These are phyloP conservation scores for Lepidochrysops patricia DNA, from an alignment of 2,888 invertebrate genomes.

Conservation along the genomic window DNA sequence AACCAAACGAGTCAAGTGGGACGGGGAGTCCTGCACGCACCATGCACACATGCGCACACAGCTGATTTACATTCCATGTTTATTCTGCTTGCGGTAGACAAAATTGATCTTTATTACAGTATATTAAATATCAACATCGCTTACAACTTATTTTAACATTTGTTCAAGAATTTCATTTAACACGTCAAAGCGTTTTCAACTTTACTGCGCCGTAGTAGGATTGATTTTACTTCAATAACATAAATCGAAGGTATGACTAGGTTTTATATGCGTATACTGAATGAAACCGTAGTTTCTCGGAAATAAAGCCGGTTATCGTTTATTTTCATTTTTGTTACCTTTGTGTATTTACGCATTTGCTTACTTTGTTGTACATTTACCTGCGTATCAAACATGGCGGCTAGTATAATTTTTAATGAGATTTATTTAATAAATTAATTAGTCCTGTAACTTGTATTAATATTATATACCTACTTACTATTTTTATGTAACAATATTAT, in stretches of 20 bases:
- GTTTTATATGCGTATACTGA: slow-evolving; percentile 4
- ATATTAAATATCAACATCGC: background rate
- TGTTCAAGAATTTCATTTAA: slow-evolving; percentile 1
- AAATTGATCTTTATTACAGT: background rate
- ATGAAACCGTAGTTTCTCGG: slow-evolving; percentile 4
- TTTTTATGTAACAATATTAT: too few relatives aligned
- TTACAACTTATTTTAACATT: background rate
- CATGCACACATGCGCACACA: slow-evolving; percentile 33
- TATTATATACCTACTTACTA: too few relatives aligned
- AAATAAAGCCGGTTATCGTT: background rate
- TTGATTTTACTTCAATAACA: background rate
- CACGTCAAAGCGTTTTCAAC: slow-evolving; percentile 6
- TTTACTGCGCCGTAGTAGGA: background rate
- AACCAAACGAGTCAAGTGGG: slow-evolving; percentile 39
- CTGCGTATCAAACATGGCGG: slow-evolving; percentile 4
- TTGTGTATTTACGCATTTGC: slow-evolving; percentile 10
- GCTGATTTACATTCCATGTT: slow-evolving; percentile 34
- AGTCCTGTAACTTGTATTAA: background rate
- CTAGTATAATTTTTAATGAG: background rate
- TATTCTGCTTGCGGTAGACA: slow-evolving; percentile 9
- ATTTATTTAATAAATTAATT: background rate
- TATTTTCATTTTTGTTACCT: background rate
- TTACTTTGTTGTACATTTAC: slow-evolving; percentile 10
- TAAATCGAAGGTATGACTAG: background rate
- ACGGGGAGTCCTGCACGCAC: slow-evolving; percentile 33